phyloP scores from a whole-genome alignment of 2,888 invertebrate species.

The Acrobasis consociella region DNA sequence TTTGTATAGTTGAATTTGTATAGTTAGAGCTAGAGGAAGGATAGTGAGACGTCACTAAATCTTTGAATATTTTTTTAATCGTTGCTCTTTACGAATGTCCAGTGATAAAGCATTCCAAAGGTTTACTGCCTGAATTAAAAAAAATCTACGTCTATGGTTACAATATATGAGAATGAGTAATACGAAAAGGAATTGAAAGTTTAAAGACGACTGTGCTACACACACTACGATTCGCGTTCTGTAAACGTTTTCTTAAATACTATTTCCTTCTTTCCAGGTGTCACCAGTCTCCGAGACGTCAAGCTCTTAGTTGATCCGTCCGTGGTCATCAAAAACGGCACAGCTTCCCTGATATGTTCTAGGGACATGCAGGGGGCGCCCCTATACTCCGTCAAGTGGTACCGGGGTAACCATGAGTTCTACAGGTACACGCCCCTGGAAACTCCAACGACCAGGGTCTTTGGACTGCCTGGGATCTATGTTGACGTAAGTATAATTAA shows the following conservation, averaged over 20 bases:
- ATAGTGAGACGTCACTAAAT: no score
- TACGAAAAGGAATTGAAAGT: no score
- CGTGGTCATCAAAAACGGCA: conserved; percentile 86
- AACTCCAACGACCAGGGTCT: conserved; percentile 87
- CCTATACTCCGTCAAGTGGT: conserved; percentile 94
- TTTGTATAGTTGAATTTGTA: no score
- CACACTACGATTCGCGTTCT: no score
- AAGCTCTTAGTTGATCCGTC: conserved; percentile 87
- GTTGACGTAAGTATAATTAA: conserved; percentile 93
- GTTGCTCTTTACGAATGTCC: no score
- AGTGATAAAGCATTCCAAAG: no score
- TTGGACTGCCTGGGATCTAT: conserved; percentile 88
- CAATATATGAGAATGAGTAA: no score
- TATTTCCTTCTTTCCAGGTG: conserved; percentile 65
- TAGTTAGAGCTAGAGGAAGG: no score
- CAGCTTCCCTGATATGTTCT: conserved; percentile 87
- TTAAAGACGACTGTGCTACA: no score
- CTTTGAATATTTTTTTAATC: no score
- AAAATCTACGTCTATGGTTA: no score
- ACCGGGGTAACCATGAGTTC: conserved; percentile 91
- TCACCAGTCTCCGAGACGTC: conserved; percentile 87
- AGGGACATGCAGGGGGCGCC: conserved; percentile 90
- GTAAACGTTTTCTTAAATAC: not conserved
- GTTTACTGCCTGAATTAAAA: no score
- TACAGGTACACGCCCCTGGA: conserved; percentile 92